phyloP scores from a whole-genome alignment of 2,113 vertebrate species.

The Lagenorhynchus albirostris region DNA sequence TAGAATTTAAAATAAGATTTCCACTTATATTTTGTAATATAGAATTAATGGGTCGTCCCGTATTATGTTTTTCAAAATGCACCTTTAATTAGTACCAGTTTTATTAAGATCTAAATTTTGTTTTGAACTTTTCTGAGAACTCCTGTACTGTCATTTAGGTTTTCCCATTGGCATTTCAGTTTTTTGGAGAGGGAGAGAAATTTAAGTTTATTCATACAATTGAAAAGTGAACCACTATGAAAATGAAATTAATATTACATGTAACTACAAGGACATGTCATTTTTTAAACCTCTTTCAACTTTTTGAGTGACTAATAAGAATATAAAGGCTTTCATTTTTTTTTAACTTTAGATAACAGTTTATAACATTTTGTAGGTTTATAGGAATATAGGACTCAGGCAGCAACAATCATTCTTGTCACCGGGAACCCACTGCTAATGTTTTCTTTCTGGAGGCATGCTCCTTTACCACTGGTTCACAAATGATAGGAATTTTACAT shows the following conservation, averaged over 20 bases:
- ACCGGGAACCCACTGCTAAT: accelerated
- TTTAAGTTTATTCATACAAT: background rate
- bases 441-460: background rate
- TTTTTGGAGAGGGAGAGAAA: background rate
- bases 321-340: background rate
- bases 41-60: background rate
- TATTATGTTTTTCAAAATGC: background rate
- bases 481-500: background rate
- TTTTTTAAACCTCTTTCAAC: background rate
- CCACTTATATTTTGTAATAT: background rate
- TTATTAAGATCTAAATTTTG: background rate
- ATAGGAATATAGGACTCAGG: background rate
- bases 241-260: background rate
- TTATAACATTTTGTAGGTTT: background rate
- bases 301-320: background rate
- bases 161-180: background rate
- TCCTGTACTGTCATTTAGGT: background rate
- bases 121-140: background rate
- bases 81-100: background rate
- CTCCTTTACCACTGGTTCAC: background rate
- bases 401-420: background rate
- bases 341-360: background rate
- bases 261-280: background rate
- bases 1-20: constrained; percentile 37
- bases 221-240: background rate